These are phyloP conservation scores for Climacteris rufus DNA, from an alignment of 2,113 vertebrate genomes.

Conservation along the genomic window DNA sequence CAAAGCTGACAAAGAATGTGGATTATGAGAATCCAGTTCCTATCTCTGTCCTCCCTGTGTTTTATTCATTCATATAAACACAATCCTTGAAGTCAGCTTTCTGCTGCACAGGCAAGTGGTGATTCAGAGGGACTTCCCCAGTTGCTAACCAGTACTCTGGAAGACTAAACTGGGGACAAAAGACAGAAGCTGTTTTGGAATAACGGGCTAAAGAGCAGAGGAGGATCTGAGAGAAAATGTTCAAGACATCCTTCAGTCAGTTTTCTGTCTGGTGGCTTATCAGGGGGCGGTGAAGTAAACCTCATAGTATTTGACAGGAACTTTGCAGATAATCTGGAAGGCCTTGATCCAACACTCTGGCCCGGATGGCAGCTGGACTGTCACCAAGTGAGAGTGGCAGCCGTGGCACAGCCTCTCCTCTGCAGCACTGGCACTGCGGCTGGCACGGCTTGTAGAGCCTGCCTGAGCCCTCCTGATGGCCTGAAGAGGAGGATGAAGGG, in stretches of 20 bases:
- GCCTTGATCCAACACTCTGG: not conserved
- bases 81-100: not conserved
- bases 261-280: not conserved
- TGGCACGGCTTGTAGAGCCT: accelerated
- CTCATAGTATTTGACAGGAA: not conserved
- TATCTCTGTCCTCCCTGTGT: not conserved
- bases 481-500: not conserved
- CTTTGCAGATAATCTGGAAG: not conserved
- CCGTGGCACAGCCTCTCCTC: not conserved
- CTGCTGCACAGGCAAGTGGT: not conserved
- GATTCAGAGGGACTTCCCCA: not conserved
- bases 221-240: not conserved
- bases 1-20: not conserved
- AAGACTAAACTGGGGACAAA: not conserved
- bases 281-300: not conserved
- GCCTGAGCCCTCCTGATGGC: accelerated
- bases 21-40: not conserved
- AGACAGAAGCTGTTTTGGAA: accelerated
- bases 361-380: not conserved
- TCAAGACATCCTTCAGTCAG: not conserved
- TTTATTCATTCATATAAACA: not conserved
- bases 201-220: not conserved
- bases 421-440: accelerated
- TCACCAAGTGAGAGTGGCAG: not conserved
- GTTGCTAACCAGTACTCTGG: not conserved